Evolutionary conservation across 2,113 vertebrate species (phyloP), one percentile per base, ranked within the genome.

Genomic region (Aldabrachelys gigantea): DNA sequence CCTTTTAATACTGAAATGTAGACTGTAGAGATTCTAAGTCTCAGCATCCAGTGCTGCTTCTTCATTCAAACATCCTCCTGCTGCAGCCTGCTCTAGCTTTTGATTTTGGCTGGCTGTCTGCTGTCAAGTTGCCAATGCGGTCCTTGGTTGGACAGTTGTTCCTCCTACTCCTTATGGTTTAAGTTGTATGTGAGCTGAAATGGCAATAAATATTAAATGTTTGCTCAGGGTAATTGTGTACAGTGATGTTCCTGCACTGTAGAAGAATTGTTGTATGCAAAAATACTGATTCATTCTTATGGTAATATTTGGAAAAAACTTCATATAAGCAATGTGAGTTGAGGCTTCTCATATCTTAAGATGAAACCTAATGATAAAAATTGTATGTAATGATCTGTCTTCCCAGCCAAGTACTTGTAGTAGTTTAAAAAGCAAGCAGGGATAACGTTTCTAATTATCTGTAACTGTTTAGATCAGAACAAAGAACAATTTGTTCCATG

Each of bases 401-500:
- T 92, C 21, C 49, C 65, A 93, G 44, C n/a, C 56, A 10, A 87
- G 4, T 72, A 78, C 44, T 94, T 87, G 57, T 83, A 84, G 62
- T 1, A 16, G 25, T 93, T 95, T 1, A 91, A 69, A 80, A 83
- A 54, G 57, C 38, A 92, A 78, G 50, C 44, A 69, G 54, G 27
- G 27, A 50, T 95, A 85, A 92, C 93, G 88, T 85, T 72, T 4
- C 87, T 80, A 85, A 75, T 47, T 85, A 53, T 85, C 57, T 86
- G 12, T 84, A 53, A 41, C 41, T 29, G 3, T 93, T 94, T 90
- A 89, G 31, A 13, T 16, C 86, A 38, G 90, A 96, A 87, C 24
- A 96, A 82, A 87, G 49, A 75, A 4, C 31, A 78, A 0, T 88
- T 94, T 94, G 6, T 96, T 94, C 88, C 65, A n/a, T 89, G 13